Percentiles rank a stretch among this genome's conserved stretches.
These are phyloP conservation scores for Oreamnos americanus DNA, from an alignment of 2,113 vertebrate genomes.

Conservation along the genomic window DNA sequence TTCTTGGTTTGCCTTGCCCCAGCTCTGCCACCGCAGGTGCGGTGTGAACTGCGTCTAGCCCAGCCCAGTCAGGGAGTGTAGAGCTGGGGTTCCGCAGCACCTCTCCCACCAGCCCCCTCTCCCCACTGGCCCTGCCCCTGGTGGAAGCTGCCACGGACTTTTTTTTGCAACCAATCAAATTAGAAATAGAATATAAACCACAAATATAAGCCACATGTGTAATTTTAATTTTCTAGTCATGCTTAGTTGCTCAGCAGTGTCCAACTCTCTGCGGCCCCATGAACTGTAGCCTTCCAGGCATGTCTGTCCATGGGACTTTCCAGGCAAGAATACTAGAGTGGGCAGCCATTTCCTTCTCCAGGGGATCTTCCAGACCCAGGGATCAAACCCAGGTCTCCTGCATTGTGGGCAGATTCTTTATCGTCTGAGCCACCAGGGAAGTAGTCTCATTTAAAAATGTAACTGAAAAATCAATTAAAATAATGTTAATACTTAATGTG, in stretches of 20 bases:
- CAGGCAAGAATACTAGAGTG: background rate
- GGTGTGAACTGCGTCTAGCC: accelerated
- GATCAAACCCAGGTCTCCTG: background rate
- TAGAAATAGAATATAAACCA: background rate
- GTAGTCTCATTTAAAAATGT: background rate
- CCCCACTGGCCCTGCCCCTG: background rate
- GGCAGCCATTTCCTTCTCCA: background rate
- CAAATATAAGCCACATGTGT: background rate
- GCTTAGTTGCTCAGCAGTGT: background rate
- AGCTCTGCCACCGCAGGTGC: background rate
- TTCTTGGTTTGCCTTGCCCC: background rate
- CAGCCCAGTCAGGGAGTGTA: background rate
- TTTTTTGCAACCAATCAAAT: background rate
- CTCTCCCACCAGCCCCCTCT: accelerated
- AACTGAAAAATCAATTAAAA: background rate
- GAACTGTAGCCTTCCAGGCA: background rate
- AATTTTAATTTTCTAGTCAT: background rate
- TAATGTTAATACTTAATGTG: background rate
- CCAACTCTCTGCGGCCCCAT: background rate
- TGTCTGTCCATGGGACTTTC: background rate
- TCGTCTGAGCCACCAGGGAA: background rate
- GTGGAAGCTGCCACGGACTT: background rate
- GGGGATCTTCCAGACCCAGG: background rate
- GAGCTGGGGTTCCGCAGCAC: background rate
- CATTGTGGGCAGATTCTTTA: background rate